phyloP scores from a whole-genome alignment of 2,888 invertebrate genomes.

The Aproaerema taeniolella region DNA sequence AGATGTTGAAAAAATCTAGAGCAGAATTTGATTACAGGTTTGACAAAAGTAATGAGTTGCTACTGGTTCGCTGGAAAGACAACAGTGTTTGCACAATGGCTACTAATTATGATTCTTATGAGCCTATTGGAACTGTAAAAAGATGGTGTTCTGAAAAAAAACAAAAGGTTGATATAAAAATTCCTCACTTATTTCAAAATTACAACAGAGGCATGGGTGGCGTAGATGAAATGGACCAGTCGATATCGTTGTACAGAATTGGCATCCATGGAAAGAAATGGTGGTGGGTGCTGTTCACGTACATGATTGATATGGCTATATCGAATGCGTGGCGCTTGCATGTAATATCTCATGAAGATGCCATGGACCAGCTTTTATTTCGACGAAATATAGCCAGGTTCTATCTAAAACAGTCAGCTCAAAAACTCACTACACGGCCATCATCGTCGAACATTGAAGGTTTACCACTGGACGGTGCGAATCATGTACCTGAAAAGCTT shows the following conservation, averaged over 20 bases:
- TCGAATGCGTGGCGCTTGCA: conserved; percentile 10
- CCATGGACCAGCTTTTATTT: conserved; percentile 8
- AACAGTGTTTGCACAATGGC: conserved; percentile 8
- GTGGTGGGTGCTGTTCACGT: conserved; percentile 10
- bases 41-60: conserved; percentile 1
- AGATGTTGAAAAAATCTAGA: conserved; percentile 1
- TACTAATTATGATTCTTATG: background rate
- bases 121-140: conserved; percentile 3
- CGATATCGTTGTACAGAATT: conserved; percentile 2
- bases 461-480: conserved; percentile 1
- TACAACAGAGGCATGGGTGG: conserved; percentile 8
- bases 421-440: background rate
- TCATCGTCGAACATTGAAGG: conserved; percentile 3
- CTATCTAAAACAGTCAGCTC: background rate
- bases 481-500: conserved; percentile 5
- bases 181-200: background rate
- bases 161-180: conserved; percentile 1
- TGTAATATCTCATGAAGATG: conserved; percentile 1
- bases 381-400: conserved; percentile 5
- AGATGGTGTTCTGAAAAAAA: background rate
- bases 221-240: conserved; percentile 5
- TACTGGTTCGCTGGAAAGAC: conserved; percentile 6
- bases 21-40: conserved; percentile 3
- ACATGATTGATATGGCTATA: conserved; percentile 10
- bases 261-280: conserved; percentile 6